phyloP scores from a whole-genome alignment of 2,797 vertebrate species.

The Nasua narica region DNA sequence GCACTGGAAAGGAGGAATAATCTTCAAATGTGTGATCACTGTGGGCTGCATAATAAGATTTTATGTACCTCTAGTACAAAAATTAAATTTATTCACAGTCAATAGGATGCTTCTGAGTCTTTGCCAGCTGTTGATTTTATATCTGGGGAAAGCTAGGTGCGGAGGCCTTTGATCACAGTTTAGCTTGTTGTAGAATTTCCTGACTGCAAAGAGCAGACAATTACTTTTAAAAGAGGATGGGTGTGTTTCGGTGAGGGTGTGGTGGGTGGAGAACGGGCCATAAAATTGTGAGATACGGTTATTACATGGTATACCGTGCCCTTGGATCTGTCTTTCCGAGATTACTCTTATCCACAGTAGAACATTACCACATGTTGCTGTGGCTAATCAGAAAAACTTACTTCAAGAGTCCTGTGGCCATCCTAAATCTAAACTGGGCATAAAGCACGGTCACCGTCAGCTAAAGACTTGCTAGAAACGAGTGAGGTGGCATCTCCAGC shows the following conservation, averaged over 20 bases:
- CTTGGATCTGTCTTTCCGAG: neutral
- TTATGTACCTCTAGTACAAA: neutral
- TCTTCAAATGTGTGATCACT: neutral
- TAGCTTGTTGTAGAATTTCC: neutral
- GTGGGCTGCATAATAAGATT: neutral
- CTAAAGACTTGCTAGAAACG: neutral
- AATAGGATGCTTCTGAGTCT: neutral
- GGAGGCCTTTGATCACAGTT: slow-evolving; percentile 27
- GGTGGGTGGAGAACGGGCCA: neutral
- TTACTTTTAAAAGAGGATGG: slow-evolving; percentile 16
- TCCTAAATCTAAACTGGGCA: neutral
- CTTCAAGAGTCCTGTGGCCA: neutral
- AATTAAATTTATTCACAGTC: neutral
- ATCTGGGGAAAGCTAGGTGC: neutral
- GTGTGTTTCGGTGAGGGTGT: neutral
- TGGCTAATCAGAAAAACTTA: neutral
- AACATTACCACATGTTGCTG: neutral
- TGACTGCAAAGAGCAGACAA: neutral
- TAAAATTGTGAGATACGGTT: neutral
- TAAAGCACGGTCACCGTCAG: neutral
- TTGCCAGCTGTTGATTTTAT: neutral
- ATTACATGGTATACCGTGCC: neutral
- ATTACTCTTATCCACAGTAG: neutral
- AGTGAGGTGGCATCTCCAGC: neutral
- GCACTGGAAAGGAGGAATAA: neutral